phyloP scores from a whole-genome alignment of 2,888 invertebrate genomes.

The Aspidiotus destructor region DNA sequence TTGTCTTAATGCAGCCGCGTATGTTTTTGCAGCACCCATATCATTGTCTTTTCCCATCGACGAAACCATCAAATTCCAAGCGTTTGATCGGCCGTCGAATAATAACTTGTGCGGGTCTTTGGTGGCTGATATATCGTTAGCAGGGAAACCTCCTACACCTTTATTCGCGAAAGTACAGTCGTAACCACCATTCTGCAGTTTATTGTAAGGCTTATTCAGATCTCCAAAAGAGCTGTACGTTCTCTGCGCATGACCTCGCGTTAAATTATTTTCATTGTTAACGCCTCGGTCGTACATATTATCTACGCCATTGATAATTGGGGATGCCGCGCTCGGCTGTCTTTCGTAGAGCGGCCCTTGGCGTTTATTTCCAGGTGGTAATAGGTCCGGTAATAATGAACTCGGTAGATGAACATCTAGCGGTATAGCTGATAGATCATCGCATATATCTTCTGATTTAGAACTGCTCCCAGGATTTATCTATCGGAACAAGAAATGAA shows the following conservation, averaged over 20 bases:
- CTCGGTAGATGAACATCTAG: conserved; percentile 13
- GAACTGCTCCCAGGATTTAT: no score
- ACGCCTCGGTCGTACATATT: not conserved
- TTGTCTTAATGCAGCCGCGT: conserved; percentile 21
- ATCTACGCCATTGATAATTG: not conserved
- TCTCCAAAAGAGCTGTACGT: not conserved
- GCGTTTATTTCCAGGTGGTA: conserved; percentile 14
- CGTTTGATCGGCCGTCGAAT: not conserved
- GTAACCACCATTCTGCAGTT: not conserved
- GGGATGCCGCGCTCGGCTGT: conserved; percentile 6
- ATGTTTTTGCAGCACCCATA: conserved; percentile 13
- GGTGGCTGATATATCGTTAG: not conserved
- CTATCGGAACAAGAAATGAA: no score
- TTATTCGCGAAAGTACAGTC: not conserved
- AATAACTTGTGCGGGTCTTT: not conserved
- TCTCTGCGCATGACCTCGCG: no score
- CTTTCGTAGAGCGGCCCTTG: conserved; percentile 20
- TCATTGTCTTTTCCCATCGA: conserved; percentile 18
- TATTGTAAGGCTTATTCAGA: not conserved
- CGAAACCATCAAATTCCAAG: conserved; percentile 21
- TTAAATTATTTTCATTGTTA: not conserved
- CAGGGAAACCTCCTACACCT: not conserved
- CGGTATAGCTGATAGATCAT: conserved; percentile 11
- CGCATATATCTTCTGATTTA: not conserved
- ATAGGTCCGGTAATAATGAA: conserved; percentile 14